Conservation (phyloP, 2,888 invertebrate genomes). For the Agriopis aurantiaria region DNA sequence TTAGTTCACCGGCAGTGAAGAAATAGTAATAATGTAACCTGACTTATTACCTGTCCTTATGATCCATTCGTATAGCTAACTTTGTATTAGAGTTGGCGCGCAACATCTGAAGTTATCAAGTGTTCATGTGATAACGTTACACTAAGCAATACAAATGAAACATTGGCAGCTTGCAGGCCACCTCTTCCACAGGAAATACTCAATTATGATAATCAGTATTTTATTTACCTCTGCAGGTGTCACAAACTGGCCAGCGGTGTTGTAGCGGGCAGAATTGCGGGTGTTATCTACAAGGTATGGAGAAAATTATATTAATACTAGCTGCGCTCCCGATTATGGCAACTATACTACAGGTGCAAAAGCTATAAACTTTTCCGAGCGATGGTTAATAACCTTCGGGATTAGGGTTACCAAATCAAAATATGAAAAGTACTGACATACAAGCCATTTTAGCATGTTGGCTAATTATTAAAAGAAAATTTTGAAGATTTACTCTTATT, state of each 20-base stretch:
- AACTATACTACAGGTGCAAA: not conserved
- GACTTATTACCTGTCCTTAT: not conserved
- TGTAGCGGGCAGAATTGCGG: slow-evolving; percentile 67
- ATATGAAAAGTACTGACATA: no score
- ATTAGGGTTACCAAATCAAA: no score
- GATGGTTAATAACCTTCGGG: not conserved
- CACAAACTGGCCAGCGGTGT: slow-evolving; percentile 66
- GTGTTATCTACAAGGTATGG: slow-evolving; percentile 60
- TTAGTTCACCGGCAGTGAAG: slow-evolving; percentile 30
- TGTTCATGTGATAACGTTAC: not conserved
- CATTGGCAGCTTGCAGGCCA: not conserved
- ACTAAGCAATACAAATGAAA: not conserved
- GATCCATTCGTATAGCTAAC: not conserved
- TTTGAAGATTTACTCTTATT: no score
- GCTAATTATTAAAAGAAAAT: no score
- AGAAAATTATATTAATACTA: not conserved
- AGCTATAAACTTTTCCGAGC: not conserved
- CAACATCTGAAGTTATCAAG: not conserved
- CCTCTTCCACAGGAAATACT: not conserved
- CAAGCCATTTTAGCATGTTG: no score
- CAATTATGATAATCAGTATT: not conserved
- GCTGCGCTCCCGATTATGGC: not conserved
- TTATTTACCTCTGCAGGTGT: slow-evolving; percentile 62
- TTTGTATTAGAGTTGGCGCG: not conserved
- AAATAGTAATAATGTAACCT: not conserved